Evolutionary conservation across 2,888 invertebrate genomes (phyloP), one percentile per base, ranked within the genome.

Genomic region (Epinotia nisella): DNA sequence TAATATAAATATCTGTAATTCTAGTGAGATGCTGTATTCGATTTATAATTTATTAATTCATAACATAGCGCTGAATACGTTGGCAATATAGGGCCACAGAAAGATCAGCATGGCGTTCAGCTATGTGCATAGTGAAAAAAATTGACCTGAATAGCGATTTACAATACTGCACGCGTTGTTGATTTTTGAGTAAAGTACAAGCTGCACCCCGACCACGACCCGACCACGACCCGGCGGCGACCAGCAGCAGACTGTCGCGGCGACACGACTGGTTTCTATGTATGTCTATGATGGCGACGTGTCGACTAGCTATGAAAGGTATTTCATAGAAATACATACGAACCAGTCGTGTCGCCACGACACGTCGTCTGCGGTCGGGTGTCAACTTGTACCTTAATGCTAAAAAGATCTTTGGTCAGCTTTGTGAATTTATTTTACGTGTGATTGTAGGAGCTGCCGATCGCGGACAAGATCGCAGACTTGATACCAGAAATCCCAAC

Each of bases 401-500:
- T 15, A n/a, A 49, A 15, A 3, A 49, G 13, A 13, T 45, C 4
- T 49, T 15, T n/a, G 49, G 10, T 21, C 17, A 45, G 4, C 5
- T 39, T 9, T 56, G 15, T 19, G 19, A 53, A 29, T 58, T 15
- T n/a, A 71, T 59, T 35, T 39, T 51, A 24, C 29, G 59, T 66
- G 53, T 73, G 71, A 49, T 91, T 91, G 51, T 89, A 93, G 93
- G 93, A 92, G 29, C 78, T 89, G 71, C 82, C 87, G 5, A 82
- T 87, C 74, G 83, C 86, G 65, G 92, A 92, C 81, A 93, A 93
- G 83, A 83, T 93, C 79, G 87, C 90, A 39, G 93, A 92, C 75
- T 82, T 93, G 81, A 90, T 93, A 77, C 90, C 93, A 11, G 93
- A 93, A 80, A 82, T 92, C 69, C 90, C 93, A 62, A 85, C 88